These are phyloP conservation scores for Microchirus variegatus DNA, from an alignment of 2,797 vertebrate species.

Conservation along the genomic window DNA sequence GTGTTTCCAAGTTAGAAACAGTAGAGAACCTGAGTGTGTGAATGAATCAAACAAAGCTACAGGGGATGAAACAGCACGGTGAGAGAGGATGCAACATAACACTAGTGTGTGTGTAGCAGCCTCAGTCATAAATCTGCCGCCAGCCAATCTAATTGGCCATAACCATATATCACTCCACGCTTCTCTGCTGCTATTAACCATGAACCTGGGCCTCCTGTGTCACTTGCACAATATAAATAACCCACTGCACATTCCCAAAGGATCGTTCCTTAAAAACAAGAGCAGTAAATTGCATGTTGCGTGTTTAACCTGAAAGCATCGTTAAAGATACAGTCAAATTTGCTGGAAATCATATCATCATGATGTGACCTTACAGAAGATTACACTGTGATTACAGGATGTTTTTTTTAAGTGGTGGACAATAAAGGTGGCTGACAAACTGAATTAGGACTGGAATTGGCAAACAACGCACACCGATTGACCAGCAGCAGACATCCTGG, in stretches of 20 bases:
- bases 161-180: slow-evolving; percentile 65
- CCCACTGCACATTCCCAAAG: slow-evolving; percentile 23
- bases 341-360: slow-evolving; percentile 12
- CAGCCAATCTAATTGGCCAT: slow-evolving; percentile 67
- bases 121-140: slow-evolving; percentile 62
- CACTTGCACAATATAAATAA: slow-evolving; percentile 58
- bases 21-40: neutral
- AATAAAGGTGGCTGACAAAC: slow-evolving; percentile 2
- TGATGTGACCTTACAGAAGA: slow-evolving; percentile 1
- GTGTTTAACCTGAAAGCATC: slow-evolving; percentile 5
- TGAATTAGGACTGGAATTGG: slow-evolving; percentile 3
- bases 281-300: slow-evolving; percentile 35
- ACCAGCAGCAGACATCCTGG: neutral
- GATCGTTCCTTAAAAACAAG: slow-evolving; percentile 30
- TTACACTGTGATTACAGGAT: neutral
- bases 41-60: slow-evolving; percentile 14
- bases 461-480: slow-evolving; percentile 1
- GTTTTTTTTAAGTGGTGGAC: neutral
- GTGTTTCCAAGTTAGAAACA: neutral
- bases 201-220: slow-evolving; percentile 49
- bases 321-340: slow-evolving; percentile 6
- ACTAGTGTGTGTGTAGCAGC: slow-evolving; percentile 10
- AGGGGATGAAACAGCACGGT: neutral
- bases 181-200: slow-evolving; percentile 61
- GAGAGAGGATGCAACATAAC: slow-evolving; percentile 1